Base-by-base conservation (phyloP, 2,113 vertebrate genomes). In the Eleginops maclovinus region DNA sequence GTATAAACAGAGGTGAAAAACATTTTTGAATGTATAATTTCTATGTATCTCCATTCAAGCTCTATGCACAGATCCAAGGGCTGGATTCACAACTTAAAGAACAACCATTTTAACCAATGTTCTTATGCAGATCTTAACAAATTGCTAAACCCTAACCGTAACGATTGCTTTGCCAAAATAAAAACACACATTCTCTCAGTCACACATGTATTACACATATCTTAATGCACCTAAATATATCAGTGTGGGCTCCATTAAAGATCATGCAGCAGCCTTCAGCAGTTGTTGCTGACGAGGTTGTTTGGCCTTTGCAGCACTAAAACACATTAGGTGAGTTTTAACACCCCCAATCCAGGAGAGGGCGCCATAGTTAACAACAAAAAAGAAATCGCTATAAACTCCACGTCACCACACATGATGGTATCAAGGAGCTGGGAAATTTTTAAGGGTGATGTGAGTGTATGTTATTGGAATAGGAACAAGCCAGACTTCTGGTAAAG, bases 311-410 rank as follows among this genome's bases (percentile, higher is more conserved):
- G 7, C 15, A 56, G 14, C 15, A 61, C 10, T 17, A 49, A 49
- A 31, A 53, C 1, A 51, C 46, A 14, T 9, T 10, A 8, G 2
- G 2, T 21, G 4, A n/a, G 36, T 44, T n/a, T 6, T 47, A 17
- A 17, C 4, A 43, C 15, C 61, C 11, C 28, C 2, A 1, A 1
- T 11, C 75, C 87, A 84, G 70, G 1, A 72, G 84, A 76, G 71
- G 81, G 81, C 43, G 63, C 75, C 71, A 50, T 68, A 16, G 51
- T 15, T 36, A 36, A 36, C 31, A 36, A n/a, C n/a, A n/a, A n/a
- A 36, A 4, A 8, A 63, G 21, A 8, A 14, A 22, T 17, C 36
- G 16, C 3, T 2, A 0, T 22, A 26, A 63, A 5, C 59, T 53
- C 15, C 44, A 65, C 31, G 47, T 14, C 59, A 60, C 43, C 63